phyloP scores from a whole-genome alignment of 2,797 vertebrate species.

The Dendrocincla tyrannina region DNA sequence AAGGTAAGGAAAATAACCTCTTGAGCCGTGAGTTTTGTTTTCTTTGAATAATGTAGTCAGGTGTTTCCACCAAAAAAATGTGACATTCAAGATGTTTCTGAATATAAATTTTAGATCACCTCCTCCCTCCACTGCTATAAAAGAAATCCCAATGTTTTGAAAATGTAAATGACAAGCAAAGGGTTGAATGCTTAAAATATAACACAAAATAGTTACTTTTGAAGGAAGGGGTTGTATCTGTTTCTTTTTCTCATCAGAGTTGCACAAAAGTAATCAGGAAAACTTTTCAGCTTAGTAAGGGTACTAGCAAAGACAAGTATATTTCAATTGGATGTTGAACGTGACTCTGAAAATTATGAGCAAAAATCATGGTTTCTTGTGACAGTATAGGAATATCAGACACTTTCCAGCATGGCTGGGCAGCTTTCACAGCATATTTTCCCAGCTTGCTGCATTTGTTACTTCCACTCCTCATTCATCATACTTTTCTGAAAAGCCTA shows the following conservation, averaged over 20 bases:
- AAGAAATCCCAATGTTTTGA: neutral
- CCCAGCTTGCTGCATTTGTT: neutral
- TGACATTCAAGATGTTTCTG: neutral
- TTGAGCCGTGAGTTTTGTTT: neutral
- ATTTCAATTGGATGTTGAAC: neutral
- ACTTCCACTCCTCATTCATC: neutral
- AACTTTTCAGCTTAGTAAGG: neutral
- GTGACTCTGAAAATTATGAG: neutral
- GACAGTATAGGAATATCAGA: neutral
- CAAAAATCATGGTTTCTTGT: neutral
- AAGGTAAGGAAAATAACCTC: neutral
- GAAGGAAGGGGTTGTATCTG: neutral
- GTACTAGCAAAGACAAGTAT: neutral
- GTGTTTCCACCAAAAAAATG: neutral
- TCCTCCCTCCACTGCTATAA: fast-evolving
- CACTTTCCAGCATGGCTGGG: neutral
- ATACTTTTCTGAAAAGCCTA: neutral
- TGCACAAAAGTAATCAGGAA: neutral
- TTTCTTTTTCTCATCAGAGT: neutral
- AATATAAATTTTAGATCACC: neutral
- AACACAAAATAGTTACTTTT: neutral
- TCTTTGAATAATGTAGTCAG: neutral
- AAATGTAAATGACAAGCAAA: neutral
- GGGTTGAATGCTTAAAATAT: neutral
- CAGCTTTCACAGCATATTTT: neutral